These are phyloP conservation scores for Eupithecia pulchellata DNA, from an alignment of 2,888 invertebrate species.

Conservation along the genomic window DNA sequence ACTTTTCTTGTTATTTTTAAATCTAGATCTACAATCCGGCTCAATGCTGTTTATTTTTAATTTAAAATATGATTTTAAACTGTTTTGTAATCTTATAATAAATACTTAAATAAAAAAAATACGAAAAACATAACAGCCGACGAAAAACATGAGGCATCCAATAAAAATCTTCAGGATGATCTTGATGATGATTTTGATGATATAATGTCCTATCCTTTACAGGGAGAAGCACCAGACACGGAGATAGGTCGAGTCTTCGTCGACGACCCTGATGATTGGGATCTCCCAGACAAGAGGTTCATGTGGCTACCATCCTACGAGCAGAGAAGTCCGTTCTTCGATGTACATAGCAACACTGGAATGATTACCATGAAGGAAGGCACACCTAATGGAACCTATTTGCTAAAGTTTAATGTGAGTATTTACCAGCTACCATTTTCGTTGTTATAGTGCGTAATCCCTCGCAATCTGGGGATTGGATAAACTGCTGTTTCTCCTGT, in stretches of 20 bases:
- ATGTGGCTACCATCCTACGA: constrained; percentile 86
- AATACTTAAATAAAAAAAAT: too few relatives aligned
- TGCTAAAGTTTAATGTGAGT: constrained; percentile 89
- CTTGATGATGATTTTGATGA: neutral
- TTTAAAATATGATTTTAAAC: too few relatives aligned
- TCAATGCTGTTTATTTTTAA: too few relatives aligned
- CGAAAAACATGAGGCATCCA: neutral
- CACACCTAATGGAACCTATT: constrained; percentile 90
- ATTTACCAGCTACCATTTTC: too few relatives aligned
- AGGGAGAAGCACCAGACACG: constrained; percentile 91
- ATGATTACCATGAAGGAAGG: constrained; percentile 94
- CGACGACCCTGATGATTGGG: constrained; percentile 98
- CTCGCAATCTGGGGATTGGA: too few relatives aligned
- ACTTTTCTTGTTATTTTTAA: too few relatives aligned
- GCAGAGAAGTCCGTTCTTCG: constrained; percentile 87
- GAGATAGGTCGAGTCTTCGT: constrained; percentile 97
- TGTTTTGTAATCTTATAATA: too few relatives aligned
- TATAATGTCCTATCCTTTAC: constrained; percentile 25
- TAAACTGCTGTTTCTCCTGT: too few relatives aligned
- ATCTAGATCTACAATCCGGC: too few relatives aligned
- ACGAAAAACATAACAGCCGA: too few relatives aligned
- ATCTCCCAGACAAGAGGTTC: constrained; percentile 95
- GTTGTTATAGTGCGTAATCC: too few relatives aligned
- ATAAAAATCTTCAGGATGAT: neutral
- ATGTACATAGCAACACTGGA: constrained; percentile 90